phyloP scores from a whole-genome alignment of 2,113 vertebrate species.

The Lamprotornis superbus region DNA sequence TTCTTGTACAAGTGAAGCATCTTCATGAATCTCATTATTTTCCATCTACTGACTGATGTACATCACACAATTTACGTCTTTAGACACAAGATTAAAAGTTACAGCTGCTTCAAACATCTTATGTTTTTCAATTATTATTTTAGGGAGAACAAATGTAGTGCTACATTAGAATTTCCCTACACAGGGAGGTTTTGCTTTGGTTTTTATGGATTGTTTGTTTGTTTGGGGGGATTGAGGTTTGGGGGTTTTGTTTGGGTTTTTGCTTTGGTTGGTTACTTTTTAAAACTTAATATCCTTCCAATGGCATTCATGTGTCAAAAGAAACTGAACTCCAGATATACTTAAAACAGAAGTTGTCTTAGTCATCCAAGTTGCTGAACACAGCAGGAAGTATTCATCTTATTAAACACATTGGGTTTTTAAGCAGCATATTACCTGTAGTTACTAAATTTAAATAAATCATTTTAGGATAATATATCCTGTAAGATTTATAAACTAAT shows the following conservation, averaged over 20 bases:
- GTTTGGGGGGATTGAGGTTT: too few species aligned
- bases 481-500: slow-evolving; percentile 48
- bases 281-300: neutral
- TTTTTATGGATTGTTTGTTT: neutral
- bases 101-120: neutral
- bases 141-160: neutral
- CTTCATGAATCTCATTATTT: neutral
- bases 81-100: neutral
- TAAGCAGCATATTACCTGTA: slow-evolving; percentile 2
- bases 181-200: neutral
- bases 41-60: neutral
- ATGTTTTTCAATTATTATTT: neutral
- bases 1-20: neutral
- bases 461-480: slow-evolving; percentile 45
- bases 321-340: neutral
- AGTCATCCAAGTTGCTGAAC: neutral
- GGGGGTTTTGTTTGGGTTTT: neutral
- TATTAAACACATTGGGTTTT: neutral
- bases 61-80: neutral
- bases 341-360: neutral
- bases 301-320: neutral
- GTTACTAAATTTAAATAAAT: slow-evolving; percentile 47
- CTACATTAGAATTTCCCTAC: neutral
- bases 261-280: neutral
- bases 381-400: neutral